phyloP scores from a whole-genome alignment of 2,797 vertebrate species.

The Chromis chromis region DNA sequence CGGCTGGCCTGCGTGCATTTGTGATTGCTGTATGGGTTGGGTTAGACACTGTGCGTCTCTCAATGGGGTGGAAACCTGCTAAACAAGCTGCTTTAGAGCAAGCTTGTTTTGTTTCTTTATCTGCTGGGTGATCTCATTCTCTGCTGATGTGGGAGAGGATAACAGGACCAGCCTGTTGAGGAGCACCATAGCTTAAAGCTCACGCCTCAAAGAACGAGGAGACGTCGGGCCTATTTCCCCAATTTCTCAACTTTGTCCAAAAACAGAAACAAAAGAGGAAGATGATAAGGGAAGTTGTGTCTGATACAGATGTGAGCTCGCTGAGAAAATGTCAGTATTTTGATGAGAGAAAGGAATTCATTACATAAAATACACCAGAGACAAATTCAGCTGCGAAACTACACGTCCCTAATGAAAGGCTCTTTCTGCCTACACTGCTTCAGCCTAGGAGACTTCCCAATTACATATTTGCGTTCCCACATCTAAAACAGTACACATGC shows the following conservation, averaged over 20 bases:
- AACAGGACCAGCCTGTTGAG: constrained; percentile 48
- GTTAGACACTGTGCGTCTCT: constrained; percentile 38
- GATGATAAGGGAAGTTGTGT: constrained; percentile 55
- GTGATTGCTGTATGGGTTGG: constrained; percentile 57
- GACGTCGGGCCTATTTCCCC: background rate
- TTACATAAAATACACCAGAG: background rate
- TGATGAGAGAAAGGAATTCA: background rate
- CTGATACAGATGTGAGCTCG: constrained; percentile 11
- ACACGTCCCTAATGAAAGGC: background rate
- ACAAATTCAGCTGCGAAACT: constrained; percentile 5
- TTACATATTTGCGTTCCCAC: background rate
- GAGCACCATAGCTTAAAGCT: constrained; percentile 23
- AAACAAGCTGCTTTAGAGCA: constrained; percentile 68
- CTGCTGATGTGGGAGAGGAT: constrained; percentile 53
- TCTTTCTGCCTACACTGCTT: background rate
- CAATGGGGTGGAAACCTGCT: constrained; percentile 75
- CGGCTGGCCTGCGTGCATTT: constrained; percentile 1
- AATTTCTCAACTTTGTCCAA: background rate
- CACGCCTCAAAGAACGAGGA: constrained; percentile 10
- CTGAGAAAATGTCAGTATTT: background rate
- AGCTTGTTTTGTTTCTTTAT: constrained; percentile 70
- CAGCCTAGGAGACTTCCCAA: background rate
- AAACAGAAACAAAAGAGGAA: constrained; percentile 65
- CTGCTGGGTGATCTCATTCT: constrained; percentile 59
- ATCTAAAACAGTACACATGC: background rate